Conservation (phyloP, 2,888 invertebrate species). For the Nowickia ferox region DNA sequence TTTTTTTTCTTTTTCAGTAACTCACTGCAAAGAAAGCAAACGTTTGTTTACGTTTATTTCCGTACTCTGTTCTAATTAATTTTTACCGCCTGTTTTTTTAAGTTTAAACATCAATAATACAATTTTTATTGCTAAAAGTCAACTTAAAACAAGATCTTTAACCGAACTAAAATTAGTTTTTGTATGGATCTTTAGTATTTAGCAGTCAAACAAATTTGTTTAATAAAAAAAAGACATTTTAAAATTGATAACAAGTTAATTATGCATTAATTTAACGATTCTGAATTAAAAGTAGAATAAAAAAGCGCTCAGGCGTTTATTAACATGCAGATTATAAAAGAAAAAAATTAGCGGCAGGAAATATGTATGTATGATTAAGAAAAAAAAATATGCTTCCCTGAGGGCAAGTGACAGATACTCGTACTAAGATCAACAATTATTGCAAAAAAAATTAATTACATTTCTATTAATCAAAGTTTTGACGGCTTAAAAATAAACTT, state of each 20-base stretch:
- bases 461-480: constrained; percentile 1
- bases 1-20: too few species aligned
- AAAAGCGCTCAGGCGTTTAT: not conserved
- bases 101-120: too few species aligned
- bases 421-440: not conserved
- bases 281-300: not conserved
- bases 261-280: not conserved
- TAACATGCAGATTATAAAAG: not conserved
- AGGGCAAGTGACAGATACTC: not conserved
- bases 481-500: not conserved
- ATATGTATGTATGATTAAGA: too few species aligned
- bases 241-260: constrained; percentile 2
- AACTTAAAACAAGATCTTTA: too few species aligned
- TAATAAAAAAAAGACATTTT: not conserved
- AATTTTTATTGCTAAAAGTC: too few species aligned
- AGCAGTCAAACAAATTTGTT: not conserved
- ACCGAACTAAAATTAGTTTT: too few species aligned
- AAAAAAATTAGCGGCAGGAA: not conserved
- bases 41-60: too few species aligned
- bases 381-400: not conserved
- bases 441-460: not conserved
- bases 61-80: too few species aligned
- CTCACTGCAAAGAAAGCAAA: too few species aligned
- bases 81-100: too few species aligned
- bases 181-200: not conserved